Evolutionary conservation across 1,140 invertebrate species (phyloP).

Genomic region (Macrostomum lignano): DNA sequence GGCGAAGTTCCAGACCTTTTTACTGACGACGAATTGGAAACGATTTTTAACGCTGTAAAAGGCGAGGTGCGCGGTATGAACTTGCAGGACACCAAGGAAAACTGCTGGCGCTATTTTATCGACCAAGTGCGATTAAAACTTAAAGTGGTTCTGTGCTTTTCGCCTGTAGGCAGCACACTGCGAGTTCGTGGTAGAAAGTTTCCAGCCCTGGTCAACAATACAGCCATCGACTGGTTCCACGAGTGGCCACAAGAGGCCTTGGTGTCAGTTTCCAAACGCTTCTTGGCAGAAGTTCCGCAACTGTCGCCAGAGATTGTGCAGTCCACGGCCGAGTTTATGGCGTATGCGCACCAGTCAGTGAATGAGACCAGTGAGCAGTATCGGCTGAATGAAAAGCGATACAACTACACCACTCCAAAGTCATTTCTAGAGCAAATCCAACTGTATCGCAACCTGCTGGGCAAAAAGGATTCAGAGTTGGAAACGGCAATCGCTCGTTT

Average conservation of each 20-base stretch:
- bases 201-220: conserved; percentile 71
- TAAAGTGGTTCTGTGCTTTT: conserved; percentile 71
- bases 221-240: conserved; percentile 83
- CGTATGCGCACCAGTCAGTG: conserved; percentile 65
- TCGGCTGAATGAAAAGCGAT: conserved; percentile 55
- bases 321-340: conserved; percentile 63
- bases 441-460: conserved; percentile 55
- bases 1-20: conserved; percentile 81
- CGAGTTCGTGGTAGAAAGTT: conserved; percentile 67
- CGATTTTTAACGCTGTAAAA: conserved; percentile 55
- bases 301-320: conserved; percentile 33
- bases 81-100: conserved; percentile 57
- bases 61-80: conserved; percentile 56
- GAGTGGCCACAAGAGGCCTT: conserved; percentile 78
- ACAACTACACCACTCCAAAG: conserved; percentile 86
- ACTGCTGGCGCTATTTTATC: conserved; percentile 83
- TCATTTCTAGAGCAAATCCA: conserved; percentile 79
- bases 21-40: conserved; percentile 75
- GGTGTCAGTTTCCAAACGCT: conserved; percentile 61
- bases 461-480: conserved; percentile 48
- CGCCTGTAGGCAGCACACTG: conserved; percentile 63
- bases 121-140: conserved; percentile 61
- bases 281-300: conserved; percentile 45
- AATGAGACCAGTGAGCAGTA: conserved; percentile 59
- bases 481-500: conserved; percentile 49